Conservation (phyloP, 2,888 invertebrate genomes). For the Drosophila nr. perissopoda region DNA sequence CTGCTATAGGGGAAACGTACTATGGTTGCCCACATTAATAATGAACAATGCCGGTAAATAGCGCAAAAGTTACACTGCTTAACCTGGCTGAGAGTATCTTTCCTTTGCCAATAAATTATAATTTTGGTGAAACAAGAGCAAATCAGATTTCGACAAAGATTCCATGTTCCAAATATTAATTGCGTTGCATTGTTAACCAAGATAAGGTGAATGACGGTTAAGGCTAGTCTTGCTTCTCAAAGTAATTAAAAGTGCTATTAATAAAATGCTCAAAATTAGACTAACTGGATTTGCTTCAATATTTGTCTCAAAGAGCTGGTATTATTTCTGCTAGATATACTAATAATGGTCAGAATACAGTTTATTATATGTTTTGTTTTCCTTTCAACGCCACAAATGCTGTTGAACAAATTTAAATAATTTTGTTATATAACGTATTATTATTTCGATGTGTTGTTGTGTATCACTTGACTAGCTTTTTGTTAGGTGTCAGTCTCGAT, state of each 20-base stretch:
- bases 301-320: not conserved
- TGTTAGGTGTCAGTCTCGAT: conserved; percentile 27
- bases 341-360: not conserved
- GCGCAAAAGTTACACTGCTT: not conserved
- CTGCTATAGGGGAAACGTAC: not conserved
- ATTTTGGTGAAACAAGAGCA: not conserved
- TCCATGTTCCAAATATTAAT: not conserved
- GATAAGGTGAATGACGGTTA: not conserved
- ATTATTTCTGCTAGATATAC: not conserved
- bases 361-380: not conserved
- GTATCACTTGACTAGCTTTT: conserved; percentile 7
- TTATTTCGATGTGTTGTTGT: conserved; percentile 8
- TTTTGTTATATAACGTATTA: conserved; percentile 15
- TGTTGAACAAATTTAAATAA: not conserved
- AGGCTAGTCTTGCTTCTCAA: not conserved
- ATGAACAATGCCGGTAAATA: not conserved
- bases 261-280: not conserved
- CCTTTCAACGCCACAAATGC: not conserved
- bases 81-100: not conserved
- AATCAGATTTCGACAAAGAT: not conserved
- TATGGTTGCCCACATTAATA: too few species aligned
- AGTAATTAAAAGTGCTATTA: not conserved
- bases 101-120: not conserved
- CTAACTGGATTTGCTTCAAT: not conserved
- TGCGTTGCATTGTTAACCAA: not conserved